Base-by-base conservation (phyloP, 2,888 invertebrate species). In the Podabrus alpinus region DNA sequence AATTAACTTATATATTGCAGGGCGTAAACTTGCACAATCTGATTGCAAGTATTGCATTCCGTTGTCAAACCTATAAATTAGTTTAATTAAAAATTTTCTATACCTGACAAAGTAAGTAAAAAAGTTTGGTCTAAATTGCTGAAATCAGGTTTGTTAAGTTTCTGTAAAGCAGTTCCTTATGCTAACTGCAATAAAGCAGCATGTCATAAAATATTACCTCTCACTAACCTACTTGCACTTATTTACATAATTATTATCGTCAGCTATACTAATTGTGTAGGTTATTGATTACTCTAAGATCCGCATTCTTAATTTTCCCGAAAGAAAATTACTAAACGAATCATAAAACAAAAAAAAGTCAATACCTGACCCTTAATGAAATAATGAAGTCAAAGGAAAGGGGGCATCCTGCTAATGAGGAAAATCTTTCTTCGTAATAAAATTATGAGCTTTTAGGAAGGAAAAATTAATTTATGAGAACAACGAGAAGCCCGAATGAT, bases 171-270 rank as follows among this genome's bases (percentile, higher is more conserved):
- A 79, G 79, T 79, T 79, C 79, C 79, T 79, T 77, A 75, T 78
- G 77, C 73, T 77, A 78, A 78, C 77, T 78, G 76, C 74, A 71
- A 75, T 77, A 77, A 74, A 74, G 68, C 74, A 74, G 72, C 74
- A 45, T 74, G 77, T 77, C 74, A 77, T 80, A 80, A 81, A 80
- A 79, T 80, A 80, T 79, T 79, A 78, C 81, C 81, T 81, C 81
- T 81, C 80, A 81, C 81, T 81, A 80, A 81, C 81, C 81, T 81
- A 81, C 81, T 81, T 81, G 78, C 69, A 73, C 70, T 73, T 72
- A 79, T 81, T 80, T 83, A 81, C 80, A 80, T 81, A 80, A 81
- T 81, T 81, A 80, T 81, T 80, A 79, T 77, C 77, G 75, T 73
- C 73, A 75, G 45, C 45, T 45, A 45, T 45, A 76, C 78, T 80